Evolutionary conservation across 2,888 invertebrate species (phyloP).

Genomic region (Drosophila barbarae): DNA sequence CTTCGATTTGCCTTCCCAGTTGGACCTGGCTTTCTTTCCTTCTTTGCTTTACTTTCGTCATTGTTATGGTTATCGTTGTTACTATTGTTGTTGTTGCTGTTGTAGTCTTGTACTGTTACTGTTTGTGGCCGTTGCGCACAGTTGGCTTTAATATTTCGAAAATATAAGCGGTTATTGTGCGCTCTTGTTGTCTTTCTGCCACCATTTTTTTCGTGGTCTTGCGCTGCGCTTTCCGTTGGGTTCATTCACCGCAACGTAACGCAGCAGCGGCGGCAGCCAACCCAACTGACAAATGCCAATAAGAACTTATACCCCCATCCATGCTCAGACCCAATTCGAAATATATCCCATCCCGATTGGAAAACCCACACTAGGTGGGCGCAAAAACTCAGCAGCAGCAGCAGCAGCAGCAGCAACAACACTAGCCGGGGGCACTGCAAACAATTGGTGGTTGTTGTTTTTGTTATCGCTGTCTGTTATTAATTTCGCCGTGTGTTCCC

Average conservation of each 20-base stretch:
- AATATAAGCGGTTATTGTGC: conserved; percentile 49
- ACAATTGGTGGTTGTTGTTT: conserved; percentile 28
- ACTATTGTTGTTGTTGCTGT: conserved; percentile 39
- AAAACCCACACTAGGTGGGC: conserved; percentile 34
- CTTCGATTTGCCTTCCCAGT: conserved; percentile 15
- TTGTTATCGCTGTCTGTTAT: conserved; percentile 21
- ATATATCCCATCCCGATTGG: conserved; percentile 36
- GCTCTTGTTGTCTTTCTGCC: conserved; percentile 50
- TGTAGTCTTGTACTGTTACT: conserved; percentile 24
- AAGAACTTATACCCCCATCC: conserved; percentile 44
- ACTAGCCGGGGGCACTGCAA: conserved; percentile 10
- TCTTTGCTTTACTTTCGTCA: conserved; percentile 43
- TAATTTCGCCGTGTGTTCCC: conserved; percentile 20
- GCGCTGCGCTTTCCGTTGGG: conserved; percentile 27
- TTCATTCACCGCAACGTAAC: conserved; percentile 13
- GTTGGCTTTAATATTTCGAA: conserved; percentile 64
- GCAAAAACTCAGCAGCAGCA: conserved; percentile 37
- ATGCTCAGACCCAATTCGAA: background rate
- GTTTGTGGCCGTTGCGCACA: conserved; percentile 60
- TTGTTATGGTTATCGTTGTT: conserved; percentile 39
- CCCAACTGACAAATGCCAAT: conserved; percentile 48
- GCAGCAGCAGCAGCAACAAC: background rate
- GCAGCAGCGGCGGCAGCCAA: conserved; percentile 8
- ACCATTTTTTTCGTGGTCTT: conserved; percentile 47
- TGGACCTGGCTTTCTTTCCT: conserved; percentile 43